These are phyloP conservation scores for Cliona cf. orientalis DNA, from an alignment of 37 sponge, comb jelly and placozoan genomes.

Conservation along the genomic window DNA sequence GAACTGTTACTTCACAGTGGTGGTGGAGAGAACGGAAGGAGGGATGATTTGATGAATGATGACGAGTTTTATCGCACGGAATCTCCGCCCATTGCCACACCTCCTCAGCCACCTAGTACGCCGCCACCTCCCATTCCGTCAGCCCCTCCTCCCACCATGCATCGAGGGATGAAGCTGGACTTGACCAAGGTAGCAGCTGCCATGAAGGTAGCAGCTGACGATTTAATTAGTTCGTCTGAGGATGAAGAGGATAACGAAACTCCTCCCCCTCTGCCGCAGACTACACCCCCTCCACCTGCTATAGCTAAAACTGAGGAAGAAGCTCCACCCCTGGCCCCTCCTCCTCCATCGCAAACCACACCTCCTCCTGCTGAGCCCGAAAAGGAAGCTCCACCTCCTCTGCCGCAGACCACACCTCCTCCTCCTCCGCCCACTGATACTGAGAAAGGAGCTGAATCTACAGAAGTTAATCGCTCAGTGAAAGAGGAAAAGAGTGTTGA, in stretches of 20 bases:
- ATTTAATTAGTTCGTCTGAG: too few species aligned
- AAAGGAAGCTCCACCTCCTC: not conserved
- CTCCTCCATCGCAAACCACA: slow-evolving; percentile 24
- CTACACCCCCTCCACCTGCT: not conserved
- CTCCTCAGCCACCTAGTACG: not conserved
- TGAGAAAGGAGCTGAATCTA: not conserved
- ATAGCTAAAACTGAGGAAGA: not conserved
- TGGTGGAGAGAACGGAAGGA: too few species aligned
- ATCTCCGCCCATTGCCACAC: not conserved
- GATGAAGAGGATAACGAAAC: too few species aligned
- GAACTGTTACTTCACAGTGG: too few species aligned
- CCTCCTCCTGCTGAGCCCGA: slow-evolving; percentile 20
- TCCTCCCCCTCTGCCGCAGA: slow-evolving; percentile 6
- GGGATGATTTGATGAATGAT: too few species aligned
- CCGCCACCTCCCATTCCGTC: slow-evolving; percentile 7
- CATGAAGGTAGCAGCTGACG: too few species aligned
- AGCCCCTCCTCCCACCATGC: slow-evolving; percentile 17
- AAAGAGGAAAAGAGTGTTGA: not conserved
- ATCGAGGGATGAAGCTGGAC: too few species aligned
- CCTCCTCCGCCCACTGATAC: not conserved
- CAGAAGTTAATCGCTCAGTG: not conserved
- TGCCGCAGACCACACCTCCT: not conserved
- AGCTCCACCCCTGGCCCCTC: slow-evolving; percentile 4
- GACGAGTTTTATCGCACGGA: too few species aligned
- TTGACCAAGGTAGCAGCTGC: too few species aligned